Base-by-base conservation (phyloP, 2,888 invertebrate genomes). In the Mimachlamys varia region DNA sequence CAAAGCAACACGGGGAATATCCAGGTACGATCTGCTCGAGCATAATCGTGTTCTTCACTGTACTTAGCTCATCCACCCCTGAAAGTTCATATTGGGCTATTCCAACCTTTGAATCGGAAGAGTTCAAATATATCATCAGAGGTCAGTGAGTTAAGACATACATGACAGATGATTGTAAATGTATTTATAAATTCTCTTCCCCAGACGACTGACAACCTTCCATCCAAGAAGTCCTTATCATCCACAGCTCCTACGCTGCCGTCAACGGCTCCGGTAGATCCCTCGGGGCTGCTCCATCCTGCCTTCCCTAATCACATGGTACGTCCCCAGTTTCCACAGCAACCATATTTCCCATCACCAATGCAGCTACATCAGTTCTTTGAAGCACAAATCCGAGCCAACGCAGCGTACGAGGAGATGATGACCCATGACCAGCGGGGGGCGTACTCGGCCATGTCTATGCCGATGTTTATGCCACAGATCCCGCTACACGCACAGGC, bases 331-430 rank as follows among this genome's bases (percentile, higher is more conserved):
- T 90, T 90, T 22, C 92, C 49, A 22, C 90, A 58, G 92, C 91
- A 55, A 33, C 62, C 49, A 49, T 89, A 88, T 38, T 92, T 91
- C 76, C 90, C 91, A 19, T 92, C 89, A 13, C 93, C 93, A 33
- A 89, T 92, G 88, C 93, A 92, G 88, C 88, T 93, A n/a, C 93
- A 93, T 87, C 92, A 92, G n/a, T 44, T 94, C n/a, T 93, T 92
- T 27, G 90, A 91, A 90, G 92, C 92, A 89, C 89, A 93, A 89
- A 90, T 93, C 88, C 88, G 92, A 89, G 91, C 93, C 19, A 92
- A 91, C 27, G 92, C 92, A 55, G 93, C 91, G 44, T 93, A 93
- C 49, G 94, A 94, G 76, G 94, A 93, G 89, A 90, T 94, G 89
- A 62, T 94, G 89, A 91, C 88, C 89, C 90, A 90, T 89, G 91